phyloP scores from a whole-genome alignment of 1,140 invertebrate genomes.

The Drosophila tristis region DNA sequence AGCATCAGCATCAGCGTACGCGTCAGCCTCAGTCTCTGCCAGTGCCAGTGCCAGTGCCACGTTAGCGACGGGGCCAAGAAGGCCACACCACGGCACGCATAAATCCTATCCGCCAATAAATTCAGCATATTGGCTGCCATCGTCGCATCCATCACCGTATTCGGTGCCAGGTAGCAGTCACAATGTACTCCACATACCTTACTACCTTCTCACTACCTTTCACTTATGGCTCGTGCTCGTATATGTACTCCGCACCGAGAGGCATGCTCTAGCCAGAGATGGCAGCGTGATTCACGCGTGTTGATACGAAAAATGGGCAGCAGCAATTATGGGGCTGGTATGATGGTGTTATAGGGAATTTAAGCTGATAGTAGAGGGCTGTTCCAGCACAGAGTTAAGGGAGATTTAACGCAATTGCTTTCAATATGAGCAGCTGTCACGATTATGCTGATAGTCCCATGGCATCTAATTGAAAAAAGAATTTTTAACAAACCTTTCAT shows the following conservation, averaged over 20 bases:
- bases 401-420: no score
- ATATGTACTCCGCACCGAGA: background rate
- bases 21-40: constrained; percentile 24
- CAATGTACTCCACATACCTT: background rate
- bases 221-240: background rate
- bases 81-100: constrained; percentile 59
- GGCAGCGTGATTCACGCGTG: background rate
- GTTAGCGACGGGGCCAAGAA: constrained; percentile 10
- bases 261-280: constrained; percentile 12
- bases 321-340: no score
- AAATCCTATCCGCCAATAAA: constrained; percentile 90
- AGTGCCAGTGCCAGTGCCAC: constrained; percentile 8
- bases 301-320: no score
- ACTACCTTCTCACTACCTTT: background rate
- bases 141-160: constrained; percentile 90
- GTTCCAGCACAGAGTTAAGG: no score
- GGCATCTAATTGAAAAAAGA: no score
- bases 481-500: no score
- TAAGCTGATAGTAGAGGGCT: no score
- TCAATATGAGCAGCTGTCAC: no score
- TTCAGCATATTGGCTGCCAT: constrained; percentile 91
- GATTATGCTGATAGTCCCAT: no score
- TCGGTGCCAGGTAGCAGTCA: constrained; percentile 89
- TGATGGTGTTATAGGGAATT: background rate
- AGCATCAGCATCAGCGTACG: constrained; percentile 19